Evolutionary conservation across 2,888 invertebrate species (phyloP), one percentile per base, ranked within the genome.

Genomic region (Lypha dubia): DNA sequence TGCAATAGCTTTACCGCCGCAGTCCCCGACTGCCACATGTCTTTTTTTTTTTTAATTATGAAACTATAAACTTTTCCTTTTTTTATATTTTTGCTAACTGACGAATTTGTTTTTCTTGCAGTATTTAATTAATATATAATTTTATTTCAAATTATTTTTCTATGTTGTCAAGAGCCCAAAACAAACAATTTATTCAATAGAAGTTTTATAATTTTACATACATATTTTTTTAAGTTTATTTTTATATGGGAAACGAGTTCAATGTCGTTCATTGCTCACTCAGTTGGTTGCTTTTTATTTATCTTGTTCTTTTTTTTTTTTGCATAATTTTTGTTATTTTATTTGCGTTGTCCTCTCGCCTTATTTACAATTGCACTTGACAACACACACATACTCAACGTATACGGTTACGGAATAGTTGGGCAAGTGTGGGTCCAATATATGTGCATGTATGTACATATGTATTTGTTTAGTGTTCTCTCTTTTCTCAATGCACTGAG

Each of bases 181-280:
- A 51, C 51, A 20, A 58, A 32, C 56, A 44, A 70, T 44, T 58
- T 9, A 58, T 15, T 8, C 49, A 49, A 22, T 35, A 38, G 8
- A 51, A 53, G 3, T 58, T 51, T 62, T 62, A 51, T 13, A 24
- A 38, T 38, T 44, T 11, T 46, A 9, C 17, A 46, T n/a, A n/a
- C n/a, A n/a, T n/a, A n/a, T 24, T 32, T 65, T 71, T 17, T 38
- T 79, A 53, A 58, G 71, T 22, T 71, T 79, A 51, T 49, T 79
- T 79, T 79, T 32, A 41, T 68, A 35, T 67, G 56, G 51, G 65
- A 82, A 84, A 84, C 22, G 84, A 84, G 84, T 81, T 80, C 84
- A 84, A 84, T 80, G 84, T 73, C 84, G 84, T 84, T 84, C 84
- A 77, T 84, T 84, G 76, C 62, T 74, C 68, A 62, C 20, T 73